Evolutionary conservation across 2,113 vertebrate genomes (phyloP).

Genomic region (Catharus fuscescens): DNA sequence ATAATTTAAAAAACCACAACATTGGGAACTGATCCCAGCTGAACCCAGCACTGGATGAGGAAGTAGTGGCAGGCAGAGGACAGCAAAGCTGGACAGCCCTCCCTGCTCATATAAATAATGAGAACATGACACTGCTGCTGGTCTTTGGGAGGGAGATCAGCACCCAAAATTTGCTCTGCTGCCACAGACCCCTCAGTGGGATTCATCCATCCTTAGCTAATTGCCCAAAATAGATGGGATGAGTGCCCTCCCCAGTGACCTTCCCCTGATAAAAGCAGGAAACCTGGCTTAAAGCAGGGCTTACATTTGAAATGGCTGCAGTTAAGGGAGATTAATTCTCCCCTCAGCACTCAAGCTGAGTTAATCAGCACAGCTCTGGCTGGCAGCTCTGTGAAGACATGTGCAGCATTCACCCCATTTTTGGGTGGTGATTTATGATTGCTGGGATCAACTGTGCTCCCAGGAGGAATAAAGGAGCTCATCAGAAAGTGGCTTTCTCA

Average conservation of each 20-base stretch:
- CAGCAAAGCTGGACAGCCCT: background rate
- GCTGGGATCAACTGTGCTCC: background rate
- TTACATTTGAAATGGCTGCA: background rate
- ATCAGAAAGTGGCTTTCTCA: background rate
- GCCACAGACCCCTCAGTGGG: background rate
- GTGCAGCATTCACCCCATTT: background rate
- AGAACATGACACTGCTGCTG: background rate
- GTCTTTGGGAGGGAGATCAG: background rate
- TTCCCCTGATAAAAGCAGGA: conserved; percentile 35
- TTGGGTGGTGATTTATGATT: background rate
- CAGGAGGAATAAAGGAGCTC: background rate
- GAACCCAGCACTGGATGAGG: background rate
- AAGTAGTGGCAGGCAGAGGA: background rate
- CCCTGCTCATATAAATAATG: background rate
- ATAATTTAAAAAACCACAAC: background rate
- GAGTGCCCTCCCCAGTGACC: background rate
- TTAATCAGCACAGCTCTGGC: conserved; percentile 15
- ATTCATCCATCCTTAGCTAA: conserved; percentile 9
- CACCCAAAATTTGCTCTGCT: background rate
- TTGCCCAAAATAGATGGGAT: conserved; percentile 1
- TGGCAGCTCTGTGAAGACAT: background rate
- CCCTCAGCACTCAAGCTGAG: background rate
- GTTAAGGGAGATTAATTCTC: conserved; percentile 14
- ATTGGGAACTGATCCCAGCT: background rate
- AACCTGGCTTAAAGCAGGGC: conserved; percentile 17